Evolutionary conservation across 1,140 invertebrate species (phyloP).

Genomic region (Macrotrachela quadricornifera): DNA sequence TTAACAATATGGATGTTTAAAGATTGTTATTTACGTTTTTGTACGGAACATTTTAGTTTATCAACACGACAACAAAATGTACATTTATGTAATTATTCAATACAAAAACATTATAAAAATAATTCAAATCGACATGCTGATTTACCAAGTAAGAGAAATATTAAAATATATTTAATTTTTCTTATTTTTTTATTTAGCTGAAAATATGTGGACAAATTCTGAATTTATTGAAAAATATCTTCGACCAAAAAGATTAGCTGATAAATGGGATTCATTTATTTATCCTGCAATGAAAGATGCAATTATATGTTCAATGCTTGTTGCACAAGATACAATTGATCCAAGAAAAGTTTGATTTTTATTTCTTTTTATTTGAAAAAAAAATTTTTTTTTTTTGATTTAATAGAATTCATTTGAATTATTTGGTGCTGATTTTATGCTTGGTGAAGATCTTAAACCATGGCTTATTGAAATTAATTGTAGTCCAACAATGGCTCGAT

Average conservation of each 20-base stretch:
- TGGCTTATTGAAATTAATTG: constrained; percentile 87
- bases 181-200: constrained; percentile 11
- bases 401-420: constrained; percentile 51
- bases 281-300: constrained; percentile 72
- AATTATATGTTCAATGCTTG: constrained; percentile 59
- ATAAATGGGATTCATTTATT: constrained; percentile 36
- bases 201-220: constrained; percentile 65
- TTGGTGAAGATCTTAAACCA: constrained; percentile 60
- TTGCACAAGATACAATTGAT: constrained; percentile 57
- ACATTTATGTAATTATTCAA: constrained; percentile 74
- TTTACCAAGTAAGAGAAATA: constrained; percentile 34
- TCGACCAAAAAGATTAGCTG: constrained; percentile 17
- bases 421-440: constrained; percentile 78
- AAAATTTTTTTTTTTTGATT: constrained; percentile 17
- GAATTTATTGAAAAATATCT: constrained; percentile 27
- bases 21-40: constrained; percentile 65
- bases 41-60: constrained; percentile 65
- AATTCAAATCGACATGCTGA: constrained; percentile 44
- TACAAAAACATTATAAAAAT: constrained; percentile 73
- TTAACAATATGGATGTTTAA: constrained; percentile 78
- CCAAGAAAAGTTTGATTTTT: too few species aligned
- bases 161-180: too few species aligned
- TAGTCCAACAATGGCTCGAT: constrained; percentile 65
- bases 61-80: constrained; percentile 61
- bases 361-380: neutral